Base-by-base conservation (phyloP, 1,140 invertebrate genomes). In the Bicyclus anynana region DNA sequence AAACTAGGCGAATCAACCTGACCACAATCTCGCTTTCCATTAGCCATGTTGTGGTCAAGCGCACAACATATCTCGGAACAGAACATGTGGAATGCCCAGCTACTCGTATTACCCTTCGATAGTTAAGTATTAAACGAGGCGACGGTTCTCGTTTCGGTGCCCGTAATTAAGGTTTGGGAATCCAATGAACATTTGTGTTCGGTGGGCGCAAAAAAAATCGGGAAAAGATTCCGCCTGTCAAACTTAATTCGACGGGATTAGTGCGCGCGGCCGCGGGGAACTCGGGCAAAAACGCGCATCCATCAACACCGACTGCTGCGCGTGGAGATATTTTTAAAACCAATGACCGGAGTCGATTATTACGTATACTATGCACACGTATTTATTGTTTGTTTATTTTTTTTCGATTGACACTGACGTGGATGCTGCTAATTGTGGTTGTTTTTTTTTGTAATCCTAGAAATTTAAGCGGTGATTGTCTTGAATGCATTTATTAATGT, bases 221-320 rank as follows among this genome's bases (percentile, higher is more conserved):
- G 73, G 72, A 76, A 79, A 73, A 79, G 74, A 77, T 80, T 68
- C 77, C 74, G 69, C 60, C 72, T 85, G 82, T 85, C 82, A 78
- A 80, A 80, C 74, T 85, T 44, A 85, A 87, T 81, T 80, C 82
- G 59, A 67, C 49, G 67, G 80, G 74, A 81, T 84, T 80, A 81
- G 65, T 44, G 40, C 65, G 44, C 44, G 44, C 33, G 54, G 58
- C 48, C 58, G 55, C 42, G 33, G 63, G 67, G 74, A 71, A 77
- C 74, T 76, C 80, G 77, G 65, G 73, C 79, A 87, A 87, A 87
- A 85, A 87, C 69, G 26, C 14, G 54, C 75, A 85, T 87, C 72
- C 70, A 87, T 85, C 82, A 87, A 69, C 66, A 63, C 49, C 50
- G 40, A 59, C 67, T 12, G 62, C 49, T 52, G 40, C 53, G 52